Evolutionary conservation across 2,797 vertebrate species (phyloP).

Genomic region (Enteromius unitaeniatus): DNA sequence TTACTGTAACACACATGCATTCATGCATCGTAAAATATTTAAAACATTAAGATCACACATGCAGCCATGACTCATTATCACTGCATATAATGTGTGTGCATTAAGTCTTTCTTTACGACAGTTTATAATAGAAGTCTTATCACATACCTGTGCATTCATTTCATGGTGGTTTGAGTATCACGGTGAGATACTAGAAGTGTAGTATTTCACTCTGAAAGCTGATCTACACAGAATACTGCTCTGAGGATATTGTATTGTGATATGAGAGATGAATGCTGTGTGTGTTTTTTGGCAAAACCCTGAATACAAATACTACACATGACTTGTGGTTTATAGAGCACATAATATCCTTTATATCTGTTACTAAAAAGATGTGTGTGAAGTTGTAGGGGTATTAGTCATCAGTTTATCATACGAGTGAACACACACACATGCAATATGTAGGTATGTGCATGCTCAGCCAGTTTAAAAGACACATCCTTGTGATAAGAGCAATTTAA

Average conservation of each 20-base stretch:
- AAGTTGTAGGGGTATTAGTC: neutral
- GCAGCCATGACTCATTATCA: neutral
- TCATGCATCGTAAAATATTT: neutral
- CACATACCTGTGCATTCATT: neutral
- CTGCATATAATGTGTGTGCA: neutral
- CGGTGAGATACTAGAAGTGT: neutral
- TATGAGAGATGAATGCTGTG: conserved; percentile 6
- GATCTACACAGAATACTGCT: conserved; percentile 6
- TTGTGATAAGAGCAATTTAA: neutral
- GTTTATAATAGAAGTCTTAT: conserved; percentile 4
- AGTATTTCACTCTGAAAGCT: conserved; percentile 13
- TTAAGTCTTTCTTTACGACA: neutral
- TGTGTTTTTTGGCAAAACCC: conserved; percentile 13
- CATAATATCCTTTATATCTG: neutral
- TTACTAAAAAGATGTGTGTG: neutral
- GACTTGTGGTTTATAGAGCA: neutral
- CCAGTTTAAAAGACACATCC: neutral
- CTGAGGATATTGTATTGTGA: conserved; percentile 27
- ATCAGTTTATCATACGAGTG: neutral
- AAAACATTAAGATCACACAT: neutral
- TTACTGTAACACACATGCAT: neutral
- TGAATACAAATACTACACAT: neutral
- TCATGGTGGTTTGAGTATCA: neutral
- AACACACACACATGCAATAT: too few species aligned
- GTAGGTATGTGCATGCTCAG: neutral